A percentile compares a stretch with the other conserved stretches of the same genome.
These are phyloP conservation scores for Sesia bembeciformis DNA, from an alignment of 2,888 invertebrate species.

Conservation along the genomic window DNA sequence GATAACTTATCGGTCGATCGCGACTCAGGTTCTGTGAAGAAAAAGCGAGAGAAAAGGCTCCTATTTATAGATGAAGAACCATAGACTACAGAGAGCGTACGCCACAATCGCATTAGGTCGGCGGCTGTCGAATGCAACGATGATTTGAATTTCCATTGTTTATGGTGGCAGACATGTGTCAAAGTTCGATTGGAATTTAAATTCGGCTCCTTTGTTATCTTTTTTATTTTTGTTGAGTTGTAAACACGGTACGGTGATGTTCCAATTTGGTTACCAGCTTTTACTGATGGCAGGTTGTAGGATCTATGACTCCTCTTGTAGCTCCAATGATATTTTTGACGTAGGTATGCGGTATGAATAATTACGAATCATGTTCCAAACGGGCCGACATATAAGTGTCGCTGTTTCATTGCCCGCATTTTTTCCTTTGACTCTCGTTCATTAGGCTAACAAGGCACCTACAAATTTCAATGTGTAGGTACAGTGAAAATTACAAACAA, in stretches of 20 bases:
- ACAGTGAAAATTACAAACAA: slow-evolving; percentile 26
- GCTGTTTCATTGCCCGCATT: neutral
- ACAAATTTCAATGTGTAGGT: slow-evolving; percentile 8
- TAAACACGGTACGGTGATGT: slow-evolving; percentile 71
- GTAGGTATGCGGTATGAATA: slow-evolving; percentile 65
- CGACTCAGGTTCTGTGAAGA: slow-evolving; percentile 68
- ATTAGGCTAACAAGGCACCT: neutral
- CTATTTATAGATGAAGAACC: slow-evolving; percentile 67
- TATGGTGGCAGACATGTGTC: slow-evolving; percentile 76
- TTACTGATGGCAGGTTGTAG: slow-evolving; percentile 48
- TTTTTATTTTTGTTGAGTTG: slow-evolving; percentile 66
- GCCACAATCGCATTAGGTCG: slow-evolving; percentile 66
- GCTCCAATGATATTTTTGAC: slow-evolving; percentile 57
- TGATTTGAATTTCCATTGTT: slow-evolving; percentile 74
- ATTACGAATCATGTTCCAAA: slow-evolving; percentile 61
- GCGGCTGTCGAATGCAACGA: slow-evolving; percentile 56
- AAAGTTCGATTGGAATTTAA: slow-evolving; percentile 74
- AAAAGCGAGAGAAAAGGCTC: slow-evolving; percentile 70
- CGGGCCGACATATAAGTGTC: slow-evolving; percentile 12
- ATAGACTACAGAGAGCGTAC: slow-evolving; percentile 45
- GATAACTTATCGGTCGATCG: slow-evolving; percentile 69
- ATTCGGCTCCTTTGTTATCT: slow-evolving; percentile 72
- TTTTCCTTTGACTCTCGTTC: neutral
- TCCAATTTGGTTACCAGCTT: slow-evolving; percentile 67
- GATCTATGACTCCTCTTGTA: slow-evolving; percentile 59